Evolutionary conservation across 2,888 invertebrate genomes (phyloP).

Genomic region (Epinotia ramella): DNA sequence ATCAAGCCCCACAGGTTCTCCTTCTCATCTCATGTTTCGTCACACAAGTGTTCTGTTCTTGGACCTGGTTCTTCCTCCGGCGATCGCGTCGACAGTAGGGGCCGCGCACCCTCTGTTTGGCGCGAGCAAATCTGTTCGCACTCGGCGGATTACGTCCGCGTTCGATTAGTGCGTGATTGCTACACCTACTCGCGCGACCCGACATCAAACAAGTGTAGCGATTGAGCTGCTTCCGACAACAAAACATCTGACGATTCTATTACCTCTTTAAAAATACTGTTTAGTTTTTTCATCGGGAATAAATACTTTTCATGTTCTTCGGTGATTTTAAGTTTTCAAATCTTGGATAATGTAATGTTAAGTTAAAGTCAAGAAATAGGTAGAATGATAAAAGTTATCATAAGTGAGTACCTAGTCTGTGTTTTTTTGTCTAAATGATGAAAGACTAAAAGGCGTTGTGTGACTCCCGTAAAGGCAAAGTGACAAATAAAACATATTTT

Average conservation of each 20-base stretch:
- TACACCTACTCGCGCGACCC: constrained; percentile 9
- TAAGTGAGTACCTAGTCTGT: too few species aligned
- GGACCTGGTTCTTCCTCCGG: neutral
- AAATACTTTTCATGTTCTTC: neutral
- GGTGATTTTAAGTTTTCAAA: too few species aligned
- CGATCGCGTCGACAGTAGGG: constrained; percentile 24
- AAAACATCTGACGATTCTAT: constrained; percentile 16
- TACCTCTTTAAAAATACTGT: neutral
- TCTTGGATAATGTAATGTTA: too few species aligned
- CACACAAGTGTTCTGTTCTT: neutral
- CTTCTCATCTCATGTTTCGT: neutral
- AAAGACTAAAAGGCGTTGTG: too few species aligned
- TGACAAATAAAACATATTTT: too few species aligned
- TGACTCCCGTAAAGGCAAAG: too few species aligned
- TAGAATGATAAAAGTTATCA: too few species aligned
- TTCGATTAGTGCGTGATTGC: constrained; percentile 44
- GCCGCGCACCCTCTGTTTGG: constrained; percentile 53
- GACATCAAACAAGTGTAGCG: constrained; percentile 32
- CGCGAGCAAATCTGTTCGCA: constrained; percentile 51
- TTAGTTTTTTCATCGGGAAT: neutral
- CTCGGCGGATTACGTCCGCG: constrained; percentile 56
- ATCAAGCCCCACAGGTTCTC: too few species aligned
- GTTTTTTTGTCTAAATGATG: too few species aligned
- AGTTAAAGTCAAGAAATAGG: too few species aligned
- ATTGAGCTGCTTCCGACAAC: neutral